phyloP scores from a whole-genome alignment of 2,888 invertebrate species.

The Epirrita christyi region DNA sequence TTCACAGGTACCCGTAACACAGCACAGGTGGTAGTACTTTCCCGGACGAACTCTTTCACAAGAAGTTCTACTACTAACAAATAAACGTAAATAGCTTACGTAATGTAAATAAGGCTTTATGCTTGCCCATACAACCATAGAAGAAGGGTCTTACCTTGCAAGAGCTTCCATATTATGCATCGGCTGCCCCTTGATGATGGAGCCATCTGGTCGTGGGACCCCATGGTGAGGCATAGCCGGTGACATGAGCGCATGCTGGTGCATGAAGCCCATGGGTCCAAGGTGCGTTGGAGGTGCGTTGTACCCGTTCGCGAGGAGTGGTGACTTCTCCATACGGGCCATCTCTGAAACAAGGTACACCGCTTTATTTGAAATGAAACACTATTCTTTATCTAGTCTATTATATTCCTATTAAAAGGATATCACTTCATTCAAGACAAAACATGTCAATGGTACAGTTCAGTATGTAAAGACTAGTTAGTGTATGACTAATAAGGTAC shows the following conservation, averaged over 20 bases:
- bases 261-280: conserved; percentile 98
- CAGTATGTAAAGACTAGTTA: too few relatives aligned
- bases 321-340: conserved; percentile 95
- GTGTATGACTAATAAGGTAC: too few relatives aligned
- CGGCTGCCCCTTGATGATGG: conserved; percentile 92
- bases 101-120: too few relatives aligned
- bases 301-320: conserved; percentile 96
- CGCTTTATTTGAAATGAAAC: conserved; percentile 25
- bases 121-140: too few relatives aligned
- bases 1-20: too few relatives aligned
- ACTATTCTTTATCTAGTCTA: conserved; percentile 25
- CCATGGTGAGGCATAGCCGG: conserved; percentile 94
- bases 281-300: conserved; percentile 96
- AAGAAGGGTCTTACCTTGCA: conserved; percentile 84
- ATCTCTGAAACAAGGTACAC: conserved; percentile 86
- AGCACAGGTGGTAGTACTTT: too few relatives aligned
- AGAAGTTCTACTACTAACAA: too few relatives aligned
- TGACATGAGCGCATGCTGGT: conserved; percentile 95
- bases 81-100: too few relatives aligned
- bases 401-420: too few relatives aligned
- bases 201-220: conserved; percentile 92
- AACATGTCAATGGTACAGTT: too few relatives aligned
- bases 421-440: too few relatives aligned
- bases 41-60: too few relatives aligned
- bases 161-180: conserved; percentile 96